Base-by-base conservation (phyloP, 2,113 vertebrate species). In the Forbesichthys agassizii region DNA sequence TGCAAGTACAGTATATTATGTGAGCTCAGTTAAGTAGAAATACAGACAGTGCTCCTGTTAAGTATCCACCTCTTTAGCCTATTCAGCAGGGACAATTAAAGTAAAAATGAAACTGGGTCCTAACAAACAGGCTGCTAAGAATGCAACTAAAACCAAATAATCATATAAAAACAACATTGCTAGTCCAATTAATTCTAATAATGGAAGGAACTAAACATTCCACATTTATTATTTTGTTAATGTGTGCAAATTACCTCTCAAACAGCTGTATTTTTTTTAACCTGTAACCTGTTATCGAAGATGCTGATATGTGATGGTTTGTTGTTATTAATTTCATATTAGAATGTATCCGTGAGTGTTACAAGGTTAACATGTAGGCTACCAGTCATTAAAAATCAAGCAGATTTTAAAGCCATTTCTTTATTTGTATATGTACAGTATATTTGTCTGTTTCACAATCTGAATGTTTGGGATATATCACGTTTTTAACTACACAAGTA, bases 331-430 rank as follows among this genome's bases (percentile, higher is more conserved):
- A 84, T 88, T 88, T 88, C 84, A 85, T 90, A 83, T 89, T 92
- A 93, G 83, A 87, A 88, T 90, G 88, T 91, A 79, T 70, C 88
- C 78, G 88, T 92, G 88, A 83, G 86, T 82, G 83, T 89, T 88
- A 83, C 87, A 87, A 82, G 79, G 84, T 92, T 89, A 74, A 74
- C 81, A 88, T 92, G 88, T 42, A 8, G 27, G 27, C 27, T 89
- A 91, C 83, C 87, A 70, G 78, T 86, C 89, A 93, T 93, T 94
- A 94, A 94, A 94, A 51, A 70, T 80, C 73, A 83, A 83, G 76
- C 89, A 85, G 71, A 83, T 85, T 90, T 89, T 20, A 89, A 84
- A 54, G 36, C 27, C 60, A 12, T 42, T 42, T 5, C 5, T 3
- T 5, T 14, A 6, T 74, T 55, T 57, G 49, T 72, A 69, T 61